phyloP scores from a whole-genome alignment of 2,797 vertebrate genomes.

The Orientallactaga sibirica region DNA sequence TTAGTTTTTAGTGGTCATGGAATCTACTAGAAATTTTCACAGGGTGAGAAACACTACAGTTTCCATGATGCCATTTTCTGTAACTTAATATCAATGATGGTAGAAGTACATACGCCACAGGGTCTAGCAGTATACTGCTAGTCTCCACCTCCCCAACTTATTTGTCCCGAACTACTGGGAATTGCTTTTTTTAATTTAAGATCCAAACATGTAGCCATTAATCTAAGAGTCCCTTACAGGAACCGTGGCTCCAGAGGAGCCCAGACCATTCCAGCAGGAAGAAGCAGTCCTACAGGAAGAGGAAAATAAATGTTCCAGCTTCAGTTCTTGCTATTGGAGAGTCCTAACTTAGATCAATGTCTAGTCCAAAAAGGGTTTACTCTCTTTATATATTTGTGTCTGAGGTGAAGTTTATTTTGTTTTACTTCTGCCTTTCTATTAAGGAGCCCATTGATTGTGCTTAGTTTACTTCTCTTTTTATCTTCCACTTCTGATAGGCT shows the following conservation, averaged over 20 bases:
- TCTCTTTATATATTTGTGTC: slow-evolving; percentile 21
- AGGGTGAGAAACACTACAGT: background rate
- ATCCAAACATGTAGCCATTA: background rate
- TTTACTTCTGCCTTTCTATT: slow-evolving; percentile 46
- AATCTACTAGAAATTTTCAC: slow-evolving; percentile 12
- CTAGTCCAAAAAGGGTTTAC: background rate
- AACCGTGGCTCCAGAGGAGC: background rate
- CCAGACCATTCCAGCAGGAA: background rate
- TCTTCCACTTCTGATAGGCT: slow-evolving; percentile 21
- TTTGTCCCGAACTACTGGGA: background rate
- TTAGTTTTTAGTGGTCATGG: background rate
- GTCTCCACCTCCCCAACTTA: background rate
- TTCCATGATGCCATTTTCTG: slow-evolving; percentile 34
- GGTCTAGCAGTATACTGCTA: background rate
- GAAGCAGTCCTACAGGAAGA: background rate
- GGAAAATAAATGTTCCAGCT: background rate
- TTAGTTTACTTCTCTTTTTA: slow-evolving; percentile 72
- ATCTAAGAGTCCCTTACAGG: background rate
- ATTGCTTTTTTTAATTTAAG: background rate
- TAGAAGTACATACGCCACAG: background rate
- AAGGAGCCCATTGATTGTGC: background rate
- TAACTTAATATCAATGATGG: background rate
- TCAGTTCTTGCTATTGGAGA: background rate
- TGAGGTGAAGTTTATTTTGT: slow-evolving; percentile 42
- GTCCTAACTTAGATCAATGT: slow-evolving; percentile 68